Evolutionary conservation across 2,888 invertebrate genomes (phyloP), one percentile per base, ranked within the genome.

Genomic region (Drosophila phalerata): DNA sequence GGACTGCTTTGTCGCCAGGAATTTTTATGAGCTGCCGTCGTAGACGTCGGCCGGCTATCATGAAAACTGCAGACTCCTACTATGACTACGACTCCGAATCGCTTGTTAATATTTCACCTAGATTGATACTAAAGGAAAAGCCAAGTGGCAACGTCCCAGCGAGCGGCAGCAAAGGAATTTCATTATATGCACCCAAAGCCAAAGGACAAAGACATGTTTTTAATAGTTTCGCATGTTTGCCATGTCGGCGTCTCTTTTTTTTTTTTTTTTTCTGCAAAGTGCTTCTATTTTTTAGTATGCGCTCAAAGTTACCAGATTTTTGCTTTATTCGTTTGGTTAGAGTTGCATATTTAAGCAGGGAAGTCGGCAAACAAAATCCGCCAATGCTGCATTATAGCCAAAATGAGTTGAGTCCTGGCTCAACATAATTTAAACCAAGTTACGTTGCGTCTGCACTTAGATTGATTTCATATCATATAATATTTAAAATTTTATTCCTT

Each of bases 11-110:
- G 83, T 81, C 68, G 62, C 73, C 69, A 72, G 86, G 88, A 90
- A 90, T 90, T 90, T 90, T 90, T 89, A 90, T 90, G 90, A 90
- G 89, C 89, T 90, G 81, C 73, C 79, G 74, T 73, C 81, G 79
- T 51, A 56, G 58, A 52, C 61, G 52, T 60, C 69, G 69, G 79
- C 75, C 68, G 66, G 76, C 81, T 53, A 67, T 71, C 85, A 57
- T 60, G 69, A 37, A 37, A 71, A 76, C 76, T 73, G 62, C 65
- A 73, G 75, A 72, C 32, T 56, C 5, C 34, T 10, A 55, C 42
- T 42, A 13, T 8, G 28, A 19, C 53, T 37, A 4, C 25, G 30
- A 10, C 43, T 34, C 43, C 15, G 37, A 63, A 25, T 40, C 17
- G 81, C 79, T 85, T 85, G 77, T 81, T 89, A 86, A 85, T 89